Conservation (phyloP, 2,797 vertebrate species). For the Poliocrania exsul region DNA sequence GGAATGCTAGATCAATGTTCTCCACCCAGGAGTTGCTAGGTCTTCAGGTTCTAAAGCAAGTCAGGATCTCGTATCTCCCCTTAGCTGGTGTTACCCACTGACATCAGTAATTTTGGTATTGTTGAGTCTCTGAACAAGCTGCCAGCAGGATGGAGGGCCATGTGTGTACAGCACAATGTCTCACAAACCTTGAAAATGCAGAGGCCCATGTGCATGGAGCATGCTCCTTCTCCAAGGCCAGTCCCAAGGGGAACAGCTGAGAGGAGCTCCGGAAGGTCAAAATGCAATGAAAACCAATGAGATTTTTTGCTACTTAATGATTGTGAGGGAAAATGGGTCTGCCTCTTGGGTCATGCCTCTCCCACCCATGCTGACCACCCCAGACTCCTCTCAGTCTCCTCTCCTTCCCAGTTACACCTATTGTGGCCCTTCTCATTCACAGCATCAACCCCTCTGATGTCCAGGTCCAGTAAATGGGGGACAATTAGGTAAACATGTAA, state of each 20-base stretch:
- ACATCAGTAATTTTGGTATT: neutral
- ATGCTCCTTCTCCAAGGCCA: rapidly evolving
- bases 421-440: neutral
- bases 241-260: conserved; percentile 18
- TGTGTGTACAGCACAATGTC: neutral
- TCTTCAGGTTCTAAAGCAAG: neutral
- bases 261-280: conserved; percentile 10
- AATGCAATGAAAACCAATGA: conserved; percentile 25
- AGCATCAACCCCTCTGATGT: conserved; percentile 31
- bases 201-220: neutral
- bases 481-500: conserved; percentile 56
- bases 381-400: neutral
- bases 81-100: neutral
- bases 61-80: rapidly evolving
- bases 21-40: neutral
- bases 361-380: neutral
- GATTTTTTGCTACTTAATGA: neutral
- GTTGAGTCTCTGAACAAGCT: neutral
- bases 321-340: neutral
- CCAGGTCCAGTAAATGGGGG: neutral
- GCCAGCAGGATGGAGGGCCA: neutral
- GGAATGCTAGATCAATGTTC: neutral
- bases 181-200: neutral
- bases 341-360: neutral
- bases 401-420: neutral